Percentiles rank a stretch among this genome's conserved stretches.
Conservation (phyloP, 1,140 invertebrate genomes). For the Drosophila tropicalis region DNA sequence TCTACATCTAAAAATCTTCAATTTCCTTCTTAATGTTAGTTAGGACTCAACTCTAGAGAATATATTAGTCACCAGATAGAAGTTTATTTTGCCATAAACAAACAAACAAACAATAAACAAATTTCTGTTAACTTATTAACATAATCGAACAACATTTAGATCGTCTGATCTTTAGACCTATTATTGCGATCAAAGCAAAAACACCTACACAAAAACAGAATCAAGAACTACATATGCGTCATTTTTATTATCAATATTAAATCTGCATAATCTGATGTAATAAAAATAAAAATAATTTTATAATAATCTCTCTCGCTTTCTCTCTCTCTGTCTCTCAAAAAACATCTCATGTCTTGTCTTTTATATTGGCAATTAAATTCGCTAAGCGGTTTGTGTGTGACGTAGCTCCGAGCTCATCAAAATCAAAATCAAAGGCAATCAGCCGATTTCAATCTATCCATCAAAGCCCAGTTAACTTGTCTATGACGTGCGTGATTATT, state of each 20-base stretch:
- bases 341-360: background rate
- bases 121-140: constrained; percentile 29
- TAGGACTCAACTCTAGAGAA: too few relatives aligned
- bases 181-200: constrained; percentile 22
- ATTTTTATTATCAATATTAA: constrained; percentile 5
- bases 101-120: background rate
- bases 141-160: constrained; percentile 27
- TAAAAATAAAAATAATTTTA: constrained; percentile 40
- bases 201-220: constrained; percentile 30
- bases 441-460: background rate
- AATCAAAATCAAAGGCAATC: constrained; percentile 7
- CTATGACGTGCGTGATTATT: constrained; percentile 42
- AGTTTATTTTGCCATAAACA: background rate
- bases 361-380: background rate
- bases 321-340: background rate
- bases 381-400: background rate
- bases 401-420: background rate
- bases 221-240: constrained; percentile 30
- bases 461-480: constrained; percentile 18
- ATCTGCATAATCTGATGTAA: constrained; percentile 36
- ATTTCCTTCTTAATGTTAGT: too few relatives aligned
- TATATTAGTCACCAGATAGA: too few relatives aligned
- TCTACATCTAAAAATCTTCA: too few relatives aligned
- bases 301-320: constrained; percentile 29
- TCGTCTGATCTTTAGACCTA: constrained; percentile 20